Evolutionary conservation across 1,140 invertebrate species (phyloP).

Genomic region (Potamilus streckersoni): DNA sequence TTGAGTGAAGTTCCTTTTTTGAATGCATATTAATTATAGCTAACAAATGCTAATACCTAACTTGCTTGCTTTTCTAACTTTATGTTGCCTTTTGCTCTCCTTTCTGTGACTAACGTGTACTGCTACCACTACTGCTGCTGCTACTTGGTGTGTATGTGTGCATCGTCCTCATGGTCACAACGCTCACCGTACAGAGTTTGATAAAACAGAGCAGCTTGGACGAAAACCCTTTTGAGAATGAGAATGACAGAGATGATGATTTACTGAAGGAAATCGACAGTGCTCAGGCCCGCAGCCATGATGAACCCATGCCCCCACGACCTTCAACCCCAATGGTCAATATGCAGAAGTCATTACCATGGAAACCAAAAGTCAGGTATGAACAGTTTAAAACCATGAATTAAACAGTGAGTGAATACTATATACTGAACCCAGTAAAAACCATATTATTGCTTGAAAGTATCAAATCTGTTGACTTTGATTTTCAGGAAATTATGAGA

Average conservation of each 20-base stretch:
- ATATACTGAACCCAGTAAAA: background rate
- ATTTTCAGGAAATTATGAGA: too few species aligned
- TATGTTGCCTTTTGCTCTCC: slow-evolving; percentile 35
- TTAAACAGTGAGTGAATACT: too few species aligned
- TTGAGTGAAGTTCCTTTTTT: background rate
- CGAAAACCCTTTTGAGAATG: slow-evolving; percentile 77
- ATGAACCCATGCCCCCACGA: slow-evolving; percentile 58
- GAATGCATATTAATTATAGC: too few species aligned
- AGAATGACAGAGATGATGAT: slow-evolving; percentile 55
- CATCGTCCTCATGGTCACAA: background rate
- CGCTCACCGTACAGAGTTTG: slow-evolving; percentile 74
- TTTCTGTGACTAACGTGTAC: slow-evolving; percentile 2
- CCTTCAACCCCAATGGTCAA: slow-evolving; percentile 55
- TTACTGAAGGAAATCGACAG: slow-evolving; percentile 45
- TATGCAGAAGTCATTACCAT: slow-evolving; percentile 79
- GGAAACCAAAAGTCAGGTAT: slow-evolving; percentile 89
- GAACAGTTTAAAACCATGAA: background rate
- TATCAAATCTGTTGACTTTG: too few species aligned
- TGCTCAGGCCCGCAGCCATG: slow-evolving; percentile 49
- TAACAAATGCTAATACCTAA: slow-evolving; percentile 23
- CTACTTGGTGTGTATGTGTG: slow-evolving; percentile 5
- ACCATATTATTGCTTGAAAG: background rate
- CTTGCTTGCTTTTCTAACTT: slow-evolving; percentile 47
- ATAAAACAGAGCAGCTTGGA: slow-evolving; percentile 93
- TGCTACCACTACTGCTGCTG: slow-evolving; percentile 14